These are phyloP conservation scores for Lerema accius DNA, from an alignment of 1,140 invertebrate genomes.

Conservation along the genomic window DNA sequence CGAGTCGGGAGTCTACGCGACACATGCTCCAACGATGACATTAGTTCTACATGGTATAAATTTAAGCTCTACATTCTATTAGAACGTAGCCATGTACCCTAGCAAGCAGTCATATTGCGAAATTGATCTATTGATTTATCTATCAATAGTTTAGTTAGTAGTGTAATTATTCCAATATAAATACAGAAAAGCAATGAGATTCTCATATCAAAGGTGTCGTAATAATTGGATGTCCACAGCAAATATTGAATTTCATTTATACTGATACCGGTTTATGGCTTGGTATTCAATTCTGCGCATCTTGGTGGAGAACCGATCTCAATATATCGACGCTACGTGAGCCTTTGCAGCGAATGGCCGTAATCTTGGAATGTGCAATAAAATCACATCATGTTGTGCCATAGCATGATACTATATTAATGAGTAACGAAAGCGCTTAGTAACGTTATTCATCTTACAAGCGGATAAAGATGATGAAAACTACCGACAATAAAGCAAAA, in stretches of 20 bases:
- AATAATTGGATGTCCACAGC: constrained; percentile 54
- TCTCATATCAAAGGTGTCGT: constrained; percentile 37
- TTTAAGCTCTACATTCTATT: constrained; percentile 7
- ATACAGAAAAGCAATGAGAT: too few species aligned
- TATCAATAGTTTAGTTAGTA: too few species aligned
- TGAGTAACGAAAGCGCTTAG: constrained; percentile 8
- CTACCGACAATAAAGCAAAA: not conserved
- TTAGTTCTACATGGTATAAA: constrained; percentile 1
- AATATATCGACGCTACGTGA: constrained; percentile 10
- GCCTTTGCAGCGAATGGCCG: not conserved
- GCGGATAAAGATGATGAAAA: too few species aligned
- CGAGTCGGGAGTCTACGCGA: constrained; percentile 1
- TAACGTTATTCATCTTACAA: too few species aligned
- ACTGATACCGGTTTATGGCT: constrained; percentile 54
- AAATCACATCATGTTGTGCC: constrained; percentile 10
- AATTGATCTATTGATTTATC: too few species aligned
- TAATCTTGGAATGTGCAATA: constrained; percentile 25
- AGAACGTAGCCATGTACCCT: too few species aligned
- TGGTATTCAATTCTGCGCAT: constrained; percentile 47
- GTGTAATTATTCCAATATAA: too few species aligned
- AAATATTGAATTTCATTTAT: constrained; percentile 63
- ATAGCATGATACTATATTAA: constrained; percentile 20
- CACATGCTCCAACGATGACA: not conserved
- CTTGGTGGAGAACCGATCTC: not conserved
- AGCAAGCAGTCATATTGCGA: too few species aligned